Conservation (phyloP, 2,888 invertebrate genomes). For the Erynnis tages region DNA sequence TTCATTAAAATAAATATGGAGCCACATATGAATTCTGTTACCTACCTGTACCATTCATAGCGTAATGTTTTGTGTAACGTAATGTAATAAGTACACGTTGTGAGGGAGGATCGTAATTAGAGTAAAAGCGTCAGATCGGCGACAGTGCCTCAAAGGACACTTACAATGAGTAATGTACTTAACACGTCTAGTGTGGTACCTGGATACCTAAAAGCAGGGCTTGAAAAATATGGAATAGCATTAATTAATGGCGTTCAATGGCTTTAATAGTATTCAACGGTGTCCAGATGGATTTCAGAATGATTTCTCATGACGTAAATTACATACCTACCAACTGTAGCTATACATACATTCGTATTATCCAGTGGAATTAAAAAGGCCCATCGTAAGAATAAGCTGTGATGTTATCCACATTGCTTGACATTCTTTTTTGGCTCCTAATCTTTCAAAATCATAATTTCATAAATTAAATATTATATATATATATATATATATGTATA, state of each 20-base stretch:
- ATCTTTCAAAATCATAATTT: too few species aligned
- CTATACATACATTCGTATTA: too few species aligned
- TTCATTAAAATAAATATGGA: constrained; percentile 13
- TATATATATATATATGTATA: too few species aligned
- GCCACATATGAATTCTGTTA: neutral
- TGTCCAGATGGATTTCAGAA: too few species aligned
- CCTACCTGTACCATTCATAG: constrained; percentile 7
- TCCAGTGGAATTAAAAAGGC: too few species aligned
- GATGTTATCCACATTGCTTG: too few species aligned
- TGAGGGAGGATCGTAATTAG: constrained; percentile 61
- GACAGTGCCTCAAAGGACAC: constrained; percentile 70
- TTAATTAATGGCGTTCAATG: neutral
- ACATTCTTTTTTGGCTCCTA: too few species aligned
- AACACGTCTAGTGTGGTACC: constrained; percentile 44
- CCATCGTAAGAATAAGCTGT: too few species aligned
- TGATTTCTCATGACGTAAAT: too few species aligned
- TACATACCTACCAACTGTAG: too few species aligned
- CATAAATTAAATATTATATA: too few species aligned
- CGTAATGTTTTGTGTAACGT: constrained; percentile 15
- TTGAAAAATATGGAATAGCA: neutral
- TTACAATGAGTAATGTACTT: constrained; percentile 80
- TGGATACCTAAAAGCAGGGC: neutral
- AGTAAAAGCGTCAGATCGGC: constrained; percentile 52
- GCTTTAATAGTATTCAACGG: too few species aligned
- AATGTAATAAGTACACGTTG: constrained; percentile 17